These are phyloP conservation scores for Onychomys arenicola DNA, from an alignment of 2,797 vertebrate species.

Conservation along the genomic window DNA sequence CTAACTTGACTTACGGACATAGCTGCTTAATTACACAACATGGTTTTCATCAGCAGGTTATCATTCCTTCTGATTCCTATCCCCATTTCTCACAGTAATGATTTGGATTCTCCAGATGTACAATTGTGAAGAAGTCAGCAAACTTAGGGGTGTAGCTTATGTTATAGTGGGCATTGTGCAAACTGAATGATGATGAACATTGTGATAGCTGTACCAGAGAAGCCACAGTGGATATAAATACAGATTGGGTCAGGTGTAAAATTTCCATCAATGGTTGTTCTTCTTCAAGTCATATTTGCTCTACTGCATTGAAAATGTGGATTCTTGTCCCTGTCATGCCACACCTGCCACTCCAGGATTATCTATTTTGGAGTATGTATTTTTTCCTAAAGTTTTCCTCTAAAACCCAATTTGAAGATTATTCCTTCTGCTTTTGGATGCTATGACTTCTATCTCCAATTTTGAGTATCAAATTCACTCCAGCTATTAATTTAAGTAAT, in stretches of 20 bases:
- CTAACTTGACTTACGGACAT: background rate
- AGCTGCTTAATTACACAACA: background rate
- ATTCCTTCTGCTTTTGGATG: background rate
- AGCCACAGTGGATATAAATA: background rate
- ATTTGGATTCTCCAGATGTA: background rate
- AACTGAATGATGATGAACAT: background rate
- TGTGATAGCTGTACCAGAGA: background rate
- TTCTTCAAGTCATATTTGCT: conserved; percentile 25
- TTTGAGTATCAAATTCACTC: background rate
- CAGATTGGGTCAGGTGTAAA: conserved; percentile 49
- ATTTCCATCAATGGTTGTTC: background rate
- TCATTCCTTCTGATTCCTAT: background rate
- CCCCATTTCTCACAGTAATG: background rate
- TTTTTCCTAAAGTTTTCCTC: background rate
- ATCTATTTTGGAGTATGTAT: background rate
- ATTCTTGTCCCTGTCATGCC: background rate
- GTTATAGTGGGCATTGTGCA: background rate
- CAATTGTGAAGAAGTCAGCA: background rate
- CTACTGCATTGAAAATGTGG: conserved; percentile 48
- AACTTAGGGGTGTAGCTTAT: background rate
- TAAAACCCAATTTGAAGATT: background rate
- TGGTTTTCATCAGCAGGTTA: background rate
- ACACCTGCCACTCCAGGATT: background rate
- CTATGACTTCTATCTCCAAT: background rate
- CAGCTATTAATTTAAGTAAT: background rate